A percentile compares a stretch with the other conserved stretches of the same genome.
Conservation (phyloP, 2,797 vertebrate species). For the Ciconia nigra region DNA sequence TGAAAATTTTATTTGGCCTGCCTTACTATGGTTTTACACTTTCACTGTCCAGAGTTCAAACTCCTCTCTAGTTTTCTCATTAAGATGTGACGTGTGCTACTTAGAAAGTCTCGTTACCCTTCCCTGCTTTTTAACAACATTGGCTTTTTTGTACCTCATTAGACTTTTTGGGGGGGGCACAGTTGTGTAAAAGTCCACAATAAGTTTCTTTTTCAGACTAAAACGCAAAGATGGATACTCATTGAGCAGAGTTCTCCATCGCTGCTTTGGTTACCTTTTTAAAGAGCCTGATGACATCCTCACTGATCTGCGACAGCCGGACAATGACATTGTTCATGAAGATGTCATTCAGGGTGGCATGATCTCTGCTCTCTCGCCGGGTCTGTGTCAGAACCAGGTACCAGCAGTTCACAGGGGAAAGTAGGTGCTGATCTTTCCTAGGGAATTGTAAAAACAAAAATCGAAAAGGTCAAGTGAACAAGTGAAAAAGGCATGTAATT, state of each 20-base stretch:
- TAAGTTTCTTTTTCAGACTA: not conserved
- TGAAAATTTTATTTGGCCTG: not conserved
- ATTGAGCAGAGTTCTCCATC: not conserved
- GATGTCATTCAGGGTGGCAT: constrained; percentile 95
- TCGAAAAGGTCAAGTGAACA: not conserved
- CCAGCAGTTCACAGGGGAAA: constrained; percentile 98
- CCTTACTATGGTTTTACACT: not conserved
- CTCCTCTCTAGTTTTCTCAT: not conserved
- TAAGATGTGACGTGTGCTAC: accelerated
- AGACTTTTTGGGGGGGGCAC: not conserved
- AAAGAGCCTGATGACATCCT: constrained; percentile 97
- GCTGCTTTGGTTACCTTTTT: constrained; percentile 85
- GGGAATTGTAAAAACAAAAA: not conserved
- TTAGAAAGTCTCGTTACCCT: not conserved
- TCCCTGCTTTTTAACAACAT: not conserved
- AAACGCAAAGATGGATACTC: not conserved
- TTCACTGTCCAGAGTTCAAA: not conserved
- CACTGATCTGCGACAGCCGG: constrained; percentile 93
- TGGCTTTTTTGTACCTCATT: not conserved
- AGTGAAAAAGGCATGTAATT: no score
- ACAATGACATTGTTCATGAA: constrained; percentile 98
- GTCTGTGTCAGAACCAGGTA: constrained; percentile 97
- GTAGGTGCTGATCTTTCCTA: constrained; percentile 96
- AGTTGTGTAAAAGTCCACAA: not conserved
- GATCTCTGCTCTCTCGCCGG: constrained; percentile 92